These are phyloP conservation scores for Notothenia coriiceps DNA, from an alignment of 2,113 vertebrate species.

Conservation along the genomic window DNA sequence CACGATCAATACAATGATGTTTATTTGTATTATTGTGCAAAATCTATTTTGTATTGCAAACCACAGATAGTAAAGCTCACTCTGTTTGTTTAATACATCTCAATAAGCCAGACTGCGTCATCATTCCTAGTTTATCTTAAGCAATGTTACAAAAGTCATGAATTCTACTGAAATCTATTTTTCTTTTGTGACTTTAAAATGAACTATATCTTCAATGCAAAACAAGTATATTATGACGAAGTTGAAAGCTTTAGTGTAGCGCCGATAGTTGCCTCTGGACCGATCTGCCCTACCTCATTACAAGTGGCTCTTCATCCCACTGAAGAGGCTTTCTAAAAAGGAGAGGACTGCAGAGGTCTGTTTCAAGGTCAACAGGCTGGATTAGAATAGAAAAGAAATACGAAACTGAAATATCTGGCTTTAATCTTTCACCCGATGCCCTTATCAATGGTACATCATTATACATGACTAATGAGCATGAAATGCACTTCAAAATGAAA, in stretches of 20 bases:
- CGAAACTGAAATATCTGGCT: background rate
- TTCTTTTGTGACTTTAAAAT: background rate
- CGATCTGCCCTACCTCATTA: background rate
- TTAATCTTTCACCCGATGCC: background rate
- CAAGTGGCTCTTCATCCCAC: background rate
- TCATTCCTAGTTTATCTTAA: constrained; percentile 24
- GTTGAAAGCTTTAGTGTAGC: background rate
- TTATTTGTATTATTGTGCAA: background rate
- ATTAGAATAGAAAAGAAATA: background rate
- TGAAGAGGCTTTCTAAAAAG: constrained; percentile 22
- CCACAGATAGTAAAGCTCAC: constrained; percentile 11
- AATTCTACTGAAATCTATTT: background rate
- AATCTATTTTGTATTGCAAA: constrained; percentile 11
- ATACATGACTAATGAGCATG: background rate
- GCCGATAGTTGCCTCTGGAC: background rate
- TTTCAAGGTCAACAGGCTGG: constrained; percentile 39
- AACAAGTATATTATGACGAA: background rate
- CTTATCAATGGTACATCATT: constrained; percentile 8
- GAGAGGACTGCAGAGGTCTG: constrained; percentile 38
- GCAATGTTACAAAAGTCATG: constrained; percentile 1
- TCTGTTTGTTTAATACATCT: background rate
- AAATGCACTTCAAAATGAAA: constrained; percentile 4
- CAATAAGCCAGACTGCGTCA: background rate
- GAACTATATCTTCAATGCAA: background rate
- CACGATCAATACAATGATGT: background rate